Base-by-base conservation (phyloP, 2,888 invertebrate species). In the Congeria kusceri region DNA sequence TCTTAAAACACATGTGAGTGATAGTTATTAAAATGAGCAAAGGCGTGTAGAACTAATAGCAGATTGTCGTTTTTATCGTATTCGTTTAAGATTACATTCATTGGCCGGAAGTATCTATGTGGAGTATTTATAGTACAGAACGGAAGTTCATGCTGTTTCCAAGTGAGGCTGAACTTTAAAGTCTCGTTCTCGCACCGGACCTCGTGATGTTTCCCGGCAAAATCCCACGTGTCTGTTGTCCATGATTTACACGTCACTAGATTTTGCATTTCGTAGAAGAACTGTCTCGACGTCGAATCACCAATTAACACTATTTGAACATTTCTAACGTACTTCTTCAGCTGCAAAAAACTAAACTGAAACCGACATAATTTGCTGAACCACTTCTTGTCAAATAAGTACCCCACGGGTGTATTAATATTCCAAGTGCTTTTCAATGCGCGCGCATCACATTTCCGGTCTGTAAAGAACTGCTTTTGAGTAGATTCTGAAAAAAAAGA, bases 241-340 rank as follows among this genome's bases (percentile, higher is more conserved):
- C n/a, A n/a, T n/a, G n/a, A 79, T 20, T 57, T 28, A 57, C 82
- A 82, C 5, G 76, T 63, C 46, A 69, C 58, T 13, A 69, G 27
- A 1, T 7, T n/a, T 29, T 76, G 61, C 2, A 82, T 68, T 0
- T 53, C 39, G 5, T 59, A 20, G 73, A 75, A 77, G 29, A 76
- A 39, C 57, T 82, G 82, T 15, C 76, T 53, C 13, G 62, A 56
- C 11, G 78, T 78, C 11, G 82, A 82, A 39, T 82, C 82, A 4
- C 82, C 82, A 39, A 82, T 65, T 0, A 72, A 25, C 5, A 72
- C n/a, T 13, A 82, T 27, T 3, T 57, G 65, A 0, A 72, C 62
- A 20, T 82, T 72, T 11, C 28, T n/a, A 3, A 81, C 58, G 32
- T 77, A 81, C 0, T 18, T 1, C 13, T 28, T 20, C 0, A 70